Base-by-base conservation (phyloP, 2,797 vertebrate genomes). In the Parauchenoglanis punctatus region DNA sequence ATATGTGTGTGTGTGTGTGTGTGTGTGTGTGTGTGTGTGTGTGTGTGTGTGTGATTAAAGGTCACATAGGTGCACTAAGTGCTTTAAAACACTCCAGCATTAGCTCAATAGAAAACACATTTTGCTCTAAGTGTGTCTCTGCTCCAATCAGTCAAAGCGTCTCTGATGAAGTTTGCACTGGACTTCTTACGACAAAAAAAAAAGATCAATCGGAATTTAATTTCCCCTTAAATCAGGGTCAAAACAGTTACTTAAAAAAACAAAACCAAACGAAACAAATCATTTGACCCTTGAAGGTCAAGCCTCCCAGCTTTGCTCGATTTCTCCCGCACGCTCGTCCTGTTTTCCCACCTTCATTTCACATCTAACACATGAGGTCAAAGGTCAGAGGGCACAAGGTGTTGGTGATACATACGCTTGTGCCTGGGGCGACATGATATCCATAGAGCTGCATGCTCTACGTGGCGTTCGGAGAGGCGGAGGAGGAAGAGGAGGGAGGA, bases 361-460 rank as follows among this genome's bases (percentile, higher is more conserved):
- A 89, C 80, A 67, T 86, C 76, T 85, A 81, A 90, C 82, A 88
- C 82, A 88, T 52, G 44, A 89, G 89, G 77, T 89, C 90, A 89
- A 78, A 87, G 83, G 87, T 89, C 85, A 87, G 49, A 90, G 88
- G 87, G 28, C 87, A 54, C 28, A 56, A 58, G 56, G 63, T 46
- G 25, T 25, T 76, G 52, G 87, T 88, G 92, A 96, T 99, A 99
- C 98, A 96, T 99, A 99, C 98, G 96, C 96, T 97, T 97, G 97
- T 97, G 96, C 97, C 94, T 95, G 98, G 96, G 93, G 97, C 96
- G 95, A 98, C 94, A 93, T 96, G 98, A 97, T 98, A 98, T 98
- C 98, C 98, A 95, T 99, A 99, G 95, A 99, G 98, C 96, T 99
- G 98, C 96, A 99, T 97, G 97, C 94, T 98, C 98, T 99, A 95